phyloP scores from a whole-genome alignment of 1,140 invertebrate genomes.

The Linepithema humile region DNA sequence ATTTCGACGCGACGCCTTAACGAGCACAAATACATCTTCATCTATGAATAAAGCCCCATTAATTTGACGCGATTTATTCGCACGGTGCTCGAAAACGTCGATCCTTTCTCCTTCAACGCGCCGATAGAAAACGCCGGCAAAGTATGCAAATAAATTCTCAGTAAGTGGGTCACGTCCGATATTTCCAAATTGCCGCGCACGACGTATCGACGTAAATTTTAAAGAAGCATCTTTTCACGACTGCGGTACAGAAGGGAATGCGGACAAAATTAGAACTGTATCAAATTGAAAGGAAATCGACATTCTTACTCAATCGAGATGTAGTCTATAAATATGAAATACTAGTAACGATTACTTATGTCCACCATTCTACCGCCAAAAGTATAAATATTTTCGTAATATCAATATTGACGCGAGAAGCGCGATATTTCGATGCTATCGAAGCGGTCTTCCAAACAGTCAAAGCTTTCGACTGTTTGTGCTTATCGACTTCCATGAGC shows the following conservation, averaged over 20 bases:
- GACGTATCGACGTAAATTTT: background rate
- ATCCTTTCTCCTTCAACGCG: background rate
- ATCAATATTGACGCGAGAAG: background rate
- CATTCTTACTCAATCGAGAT: background rate
- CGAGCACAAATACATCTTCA: background rate
- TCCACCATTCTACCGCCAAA: background rate
- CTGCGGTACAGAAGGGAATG: background rate
- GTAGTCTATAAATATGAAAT: background rate
- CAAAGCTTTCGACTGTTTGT: constrained; percentile 17
- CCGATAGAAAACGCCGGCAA: background rate
- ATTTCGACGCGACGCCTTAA: background rate
- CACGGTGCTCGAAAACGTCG: background rate
- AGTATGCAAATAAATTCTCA: constrained; percentile 18
- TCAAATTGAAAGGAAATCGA: constrained; percentile 1
- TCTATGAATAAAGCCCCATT: background rate
- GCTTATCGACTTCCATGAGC: constrained; percentile 52
- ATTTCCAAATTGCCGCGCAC: background rate
- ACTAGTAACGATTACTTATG: background rate
- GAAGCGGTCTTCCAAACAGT: background rate
- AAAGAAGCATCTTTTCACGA: background rate
- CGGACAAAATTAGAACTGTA: background rate
- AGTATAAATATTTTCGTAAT: background rate
- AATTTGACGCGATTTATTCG: constrained; percentile 32
- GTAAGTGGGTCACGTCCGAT: background rate
- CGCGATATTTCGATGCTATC: background rate